phyloP scores from a whole-genome alignment of 1,140 invertebrate species.

The Eueides isabella region DNA sequence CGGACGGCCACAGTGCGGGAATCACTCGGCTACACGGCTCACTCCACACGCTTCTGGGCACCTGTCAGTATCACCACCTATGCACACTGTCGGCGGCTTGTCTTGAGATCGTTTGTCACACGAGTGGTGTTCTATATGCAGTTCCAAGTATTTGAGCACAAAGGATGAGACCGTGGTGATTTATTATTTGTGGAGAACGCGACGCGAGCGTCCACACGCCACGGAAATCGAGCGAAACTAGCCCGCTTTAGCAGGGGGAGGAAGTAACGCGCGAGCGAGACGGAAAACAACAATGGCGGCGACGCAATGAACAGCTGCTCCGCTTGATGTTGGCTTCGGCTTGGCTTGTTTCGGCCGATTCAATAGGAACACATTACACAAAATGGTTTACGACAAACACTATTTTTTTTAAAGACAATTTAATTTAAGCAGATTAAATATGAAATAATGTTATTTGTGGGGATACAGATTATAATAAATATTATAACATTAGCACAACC shows the following conservation, averaged over 20 bases:
- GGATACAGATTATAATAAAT: not conserved
- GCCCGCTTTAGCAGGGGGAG: constrained; percentile 51
- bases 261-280: constrained; percentile 66
- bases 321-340: constrained; percentile 33
- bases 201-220: constrained; percentile 60
- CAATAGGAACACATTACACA: constrained; percentile 17
- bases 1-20: constrained; percentile 75
- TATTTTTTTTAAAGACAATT: constrained; percentile 7
- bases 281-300: constrained; percentile 74
- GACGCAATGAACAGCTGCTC: constrained; percentile 78
- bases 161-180: constrained; percentile 73
- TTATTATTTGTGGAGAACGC: constrained; percentile 49
- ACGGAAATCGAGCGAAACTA: constrained; percentile 80
- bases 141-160: constrained; percentile 67
- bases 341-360: constrained; percentile 32
- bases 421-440: not conserved
- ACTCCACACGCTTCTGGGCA: constrained; percentile 61
- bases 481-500: not conserved
- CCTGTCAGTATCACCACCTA: constrained; percentile 59
- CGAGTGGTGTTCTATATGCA: constrained; percentile 34
- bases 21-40: constrained; percentile 74
- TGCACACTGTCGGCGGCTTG: constrained; percentile 33
- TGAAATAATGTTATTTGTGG: not conserved
- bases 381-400: constrained; percentile 7
- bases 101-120: not conserved